These are phyloP conservation scores for Lutraria lutraria DNA, from an alignment of 2,888 invertebrate genomes.

Conservation along the genomic window DNA sequence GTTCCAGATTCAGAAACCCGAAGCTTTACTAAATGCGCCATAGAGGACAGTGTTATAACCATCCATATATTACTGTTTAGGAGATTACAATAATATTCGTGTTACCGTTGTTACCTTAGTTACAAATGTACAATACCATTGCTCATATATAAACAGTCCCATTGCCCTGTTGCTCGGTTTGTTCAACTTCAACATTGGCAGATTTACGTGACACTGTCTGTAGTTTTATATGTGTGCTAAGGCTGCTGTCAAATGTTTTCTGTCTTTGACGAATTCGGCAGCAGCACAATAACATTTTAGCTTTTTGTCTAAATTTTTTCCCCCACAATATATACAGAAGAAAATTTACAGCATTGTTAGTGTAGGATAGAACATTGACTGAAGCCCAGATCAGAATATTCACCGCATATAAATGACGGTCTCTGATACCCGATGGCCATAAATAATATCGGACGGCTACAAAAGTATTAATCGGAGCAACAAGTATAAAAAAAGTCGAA, in stretches of 20 bases:
- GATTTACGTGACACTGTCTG: neutral
- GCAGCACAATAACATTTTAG: neutral
- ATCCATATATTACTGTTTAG: no score
- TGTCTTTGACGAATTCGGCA: neutral
- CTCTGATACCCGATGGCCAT: neutral
- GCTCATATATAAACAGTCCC: no score
- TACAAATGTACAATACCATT: no score
- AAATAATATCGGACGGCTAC: neutral
- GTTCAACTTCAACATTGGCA: neutral
- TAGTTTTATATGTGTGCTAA: neutral
- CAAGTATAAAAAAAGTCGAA: neutral
- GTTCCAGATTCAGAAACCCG: no score
- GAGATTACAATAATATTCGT: no score
- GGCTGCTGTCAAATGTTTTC: neutral
- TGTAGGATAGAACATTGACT: neutral
- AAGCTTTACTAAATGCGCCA: no score
- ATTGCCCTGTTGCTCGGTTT: no score
- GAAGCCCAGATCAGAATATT: neutral
- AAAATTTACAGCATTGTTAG: neutral
- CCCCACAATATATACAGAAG: neutral
- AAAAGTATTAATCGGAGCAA: neutral
- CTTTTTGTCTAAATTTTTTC: neutral
- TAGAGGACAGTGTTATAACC: no score
- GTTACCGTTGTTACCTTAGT: no score
- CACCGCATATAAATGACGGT: neutral